These are phyloP conservation scores for Percopsis omiscomaycus DNA, from an alignment of 2,797 vertebrate genomes.

Conservation along the genomic window DNA sequence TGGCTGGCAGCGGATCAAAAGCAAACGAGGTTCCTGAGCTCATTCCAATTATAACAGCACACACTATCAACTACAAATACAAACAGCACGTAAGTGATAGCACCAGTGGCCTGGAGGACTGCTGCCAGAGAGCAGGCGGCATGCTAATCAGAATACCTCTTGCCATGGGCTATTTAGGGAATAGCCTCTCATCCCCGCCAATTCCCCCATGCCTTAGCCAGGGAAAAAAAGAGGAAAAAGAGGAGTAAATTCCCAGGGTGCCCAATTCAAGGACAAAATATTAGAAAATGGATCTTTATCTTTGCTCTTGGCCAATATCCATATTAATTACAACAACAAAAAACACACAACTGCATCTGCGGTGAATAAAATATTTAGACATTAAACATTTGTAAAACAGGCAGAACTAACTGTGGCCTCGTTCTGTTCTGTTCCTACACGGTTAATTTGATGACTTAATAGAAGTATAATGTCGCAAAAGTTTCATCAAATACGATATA, in stretches of 20 bases:
- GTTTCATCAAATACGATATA: background rate
- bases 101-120: conserved; percentile 81
- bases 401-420: conserved; percentile 33
- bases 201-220: conserved; percentile 74
- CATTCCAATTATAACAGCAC: conserved; percentile 84
- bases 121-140: conserved; percentile 80
- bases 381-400: conserved; percentile 59
- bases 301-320: conserved; percentile 83
- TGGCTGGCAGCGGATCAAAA: conserved; percentile 84
- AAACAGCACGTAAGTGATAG: conserved; percentile 86
- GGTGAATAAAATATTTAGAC: conserved; percentile 68
- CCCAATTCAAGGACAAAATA: conserved; percentile 83
- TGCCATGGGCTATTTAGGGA: conserved; percentile 85
- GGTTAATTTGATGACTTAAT: conserved; percentile 39
- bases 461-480: conserved; percentile 16
- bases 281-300: conserved; percentile 81
- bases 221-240: conserved; percentile 67
- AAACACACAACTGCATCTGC: conserved; percentile 50
- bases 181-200: conserved; percentile 83
- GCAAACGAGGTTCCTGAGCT: conserved; percentile 81
- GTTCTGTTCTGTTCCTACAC: conserved; percentile 20
- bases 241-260: conserved; percentile 75
- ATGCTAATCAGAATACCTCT: conserved; percentile 86
- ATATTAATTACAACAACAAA: conserved; percentile 77
- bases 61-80: conserved; percentile 85